A percentile compares a stretch with the other conserved stretches of the same genome.
These are phyloP conservation scores for Camponotus floridanus DNA, from an alignment of 1,140 invertebrate genomes.

Conservation along the genomic window DNA sequence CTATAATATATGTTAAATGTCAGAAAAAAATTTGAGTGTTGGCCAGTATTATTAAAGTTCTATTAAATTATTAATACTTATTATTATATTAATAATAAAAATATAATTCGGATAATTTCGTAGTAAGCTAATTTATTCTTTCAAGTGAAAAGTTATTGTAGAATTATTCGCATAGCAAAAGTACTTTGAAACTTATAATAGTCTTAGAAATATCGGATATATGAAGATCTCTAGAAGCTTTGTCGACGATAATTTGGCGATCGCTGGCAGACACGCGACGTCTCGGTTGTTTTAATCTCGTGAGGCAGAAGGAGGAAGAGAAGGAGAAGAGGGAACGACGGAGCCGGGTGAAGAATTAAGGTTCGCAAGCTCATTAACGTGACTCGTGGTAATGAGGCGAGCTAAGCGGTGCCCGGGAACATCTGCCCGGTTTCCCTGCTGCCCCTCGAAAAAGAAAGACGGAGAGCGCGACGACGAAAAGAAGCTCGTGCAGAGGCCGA, in stretches of 20 bases:
- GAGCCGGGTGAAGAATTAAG: slow-evolving; percentile 69
- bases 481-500: slow-evolving; percentile 20
- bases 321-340: slow-evolving; percentile 11
- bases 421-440: slow-evolving; percentile 71
- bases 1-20: too few species aligned
- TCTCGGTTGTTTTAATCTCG: slow-evolving; percentile 59
- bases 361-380: slow-evolving; percentile 75
- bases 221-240: slow-evolving; percentile 24
- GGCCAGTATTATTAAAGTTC: too few species aligned
- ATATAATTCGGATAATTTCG: neutral
- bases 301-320: slow-evolving; percentile 10
- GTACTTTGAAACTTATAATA: neutral
- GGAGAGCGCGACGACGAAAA: slow-evolving; percentile 29
- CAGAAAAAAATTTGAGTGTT: too few species aligned
- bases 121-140: neutral
- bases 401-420: slow-evolving; percentile 67
- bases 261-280: slow-evolving; percentile 40
- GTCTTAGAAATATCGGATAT: neutral
- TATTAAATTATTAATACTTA: too few species aligned
- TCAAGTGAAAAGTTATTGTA: neutral
- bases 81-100: neutral
- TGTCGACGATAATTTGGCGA: slow-evolving; percentile 29
- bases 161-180: neutral
- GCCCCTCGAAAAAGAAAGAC: slow-evolving; percentile 32
- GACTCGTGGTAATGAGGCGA: slow-evolving; percentile 73